phyloP scores from a whole-genome alignment of 2,113 vertebrate genomes.

The Oryzias woworae region DNA sequence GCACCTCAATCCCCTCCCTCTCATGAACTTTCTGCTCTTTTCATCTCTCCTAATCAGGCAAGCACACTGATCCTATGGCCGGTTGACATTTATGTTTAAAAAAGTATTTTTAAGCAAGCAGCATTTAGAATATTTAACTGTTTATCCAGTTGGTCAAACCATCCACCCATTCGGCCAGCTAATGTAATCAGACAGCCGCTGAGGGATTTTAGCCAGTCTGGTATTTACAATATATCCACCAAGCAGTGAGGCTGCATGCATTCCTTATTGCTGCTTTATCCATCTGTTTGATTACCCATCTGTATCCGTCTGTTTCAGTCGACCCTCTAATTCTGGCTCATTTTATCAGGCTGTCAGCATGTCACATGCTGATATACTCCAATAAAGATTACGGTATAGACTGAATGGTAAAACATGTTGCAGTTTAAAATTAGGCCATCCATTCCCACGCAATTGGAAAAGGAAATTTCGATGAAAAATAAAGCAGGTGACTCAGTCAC shows the following conservation, averaged over 20 bases:
- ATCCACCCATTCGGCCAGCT: slow-evolving; percentile 50
- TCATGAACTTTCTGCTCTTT: neutral
- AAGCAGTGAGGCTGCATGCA: slow-evolving; percentile 33
- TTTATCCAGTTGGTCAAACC: slow-evolving; percentile 44
- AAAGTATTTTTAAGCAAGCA: slow-evolving; percentile 21
- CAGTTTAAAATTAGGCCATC: slow-evolving; percentile 5
- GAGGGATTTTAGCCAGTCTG: slow-evolving; percentile 29
- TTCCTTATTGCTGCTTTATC: slow-evolving; percentile 36
- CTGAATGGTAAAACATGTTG: slow-evolving; percentile 4
- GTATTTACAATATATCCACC: slow-evolving; percentile 42
- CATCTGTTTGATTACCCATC: slow-evolving; percentile 56
- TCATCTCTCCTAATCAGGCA: slow-evolving; percentile 13
- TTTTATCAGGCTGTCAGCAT: slow-evolving; percentile 26
- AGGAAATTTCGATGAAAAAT: no score
- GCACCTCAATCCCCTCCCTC: no score
- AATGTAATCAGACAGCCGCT: slow-evolving; percentile 51
- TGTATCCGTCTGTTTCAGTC: slow-evolving; percentile 34
- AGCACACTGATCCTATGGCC: slow-evolving; percentile 30
- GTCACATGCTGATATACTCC: slow-evolving; percentile 27
- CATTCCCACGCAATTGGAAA: neutral
- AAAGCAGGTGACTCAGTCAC: no score
- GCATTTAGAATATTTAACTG: slow-evolving; percentile 35
- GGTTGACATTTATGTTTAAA: slow-evolving; percentile 60
- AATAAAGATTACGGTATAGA: slow-evolving; percentile 23
- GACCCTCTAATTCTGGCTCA: slow-evolving; percentile 14